Base-by-base conservation (phyloP, 2,113 vertebrate genomes). In the Callionymus lyra region DNA sequence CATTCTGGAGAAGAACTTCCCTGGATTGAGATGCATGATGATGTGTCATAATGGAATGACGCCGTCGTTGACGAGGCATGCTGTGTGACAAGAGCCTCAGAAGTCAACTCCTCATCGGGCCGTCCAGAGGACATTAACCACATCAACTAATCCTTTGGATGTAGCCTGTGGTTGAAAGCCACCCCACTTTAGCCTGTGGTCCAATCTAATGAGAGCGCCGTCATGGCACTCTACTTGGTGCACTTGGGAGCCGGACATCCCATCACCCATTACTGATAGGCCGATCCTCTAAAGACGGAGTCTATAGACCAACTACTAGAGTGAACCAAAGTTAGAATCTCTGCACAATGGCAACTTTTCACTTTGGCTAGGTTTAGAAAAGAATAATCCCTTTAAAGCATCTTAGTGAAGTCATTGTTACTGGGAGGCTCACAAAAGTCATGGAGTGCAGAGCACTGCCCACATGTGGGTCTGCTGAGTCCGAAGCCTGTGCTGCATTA, bases 311-410 rank as follows among this genome's bases (percentile, higher is more conserved):
- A 40, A 53, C 52, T 60, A 46, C 50, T 71, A 64, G 45, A 80
- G 50, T 70, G 50, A 69, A 81, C 79, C 74, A 80, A 77, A 77
- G 74, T 56, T 77, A 78, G 70, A 73, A 64, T 72, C 65, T 65
- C 77, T 76, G 73, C 68, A 77, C 62, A 83, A 61, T 18, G 51
- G 66, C 64, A 68, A 58, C 16, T 17, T 16, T 56, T 59, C 47
- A 62, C 21, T 63, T 65, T 74, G 68, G 65, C 64, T n/a, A n/a
- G n/a, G n/a, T n/a, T n/a, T n/a, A n/a, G n/a, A 15, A 34, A 40
- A 49, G 42, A 42, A 41, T 32, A 17, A 36, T 34, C 53, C 44
- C 14, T 41, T 65, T 50, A 53, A 63, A 34, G 15, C 21, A 27
- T 27, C n/a, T n/a, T 4, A 27, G 21, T 27, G 21, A 27, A 58